phyloP scores from a whole-genome alignment of 2,113 vertebrate species.

The Salvelinus namaycush region DNA sequence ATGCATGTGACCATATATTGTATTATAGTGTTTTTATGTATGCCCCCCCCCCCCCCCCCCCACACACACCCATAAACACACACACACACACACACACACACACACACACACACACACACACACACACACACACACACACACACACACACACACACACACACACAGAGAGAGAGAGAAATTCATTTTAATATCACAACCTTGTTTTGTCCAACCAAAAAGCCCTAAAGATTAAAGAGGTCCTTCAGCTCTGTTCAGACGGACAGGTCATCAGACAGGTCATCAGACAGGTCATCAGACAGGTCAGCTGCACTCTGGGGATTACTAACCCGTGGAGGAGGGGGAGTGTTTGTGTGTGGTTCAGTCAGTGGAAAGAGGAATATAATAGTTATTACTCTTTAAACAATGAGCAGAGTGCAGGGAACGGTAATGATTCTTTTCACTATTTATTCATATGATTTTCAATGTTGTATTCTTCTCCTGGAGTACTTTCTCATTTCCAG shows the following conservation, averaged over 20 bases:
- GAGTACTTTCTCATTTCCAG: not conserved
- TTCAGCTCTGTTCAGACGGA: not conserved
- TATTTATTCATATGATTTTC: not conserved
- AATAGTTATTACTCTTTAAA: not conserved
- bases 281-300: not conserved
- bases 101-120: too few species aligned
- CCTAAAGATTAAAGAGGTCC: slow-evolving; percentile 41
- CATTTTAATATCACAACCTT: slow-evolving; percentile 32
- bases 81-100: too few species aligned
- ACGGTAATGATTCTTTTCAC: not conserved
- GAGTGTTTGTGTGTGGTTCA: not conserved
- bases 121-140: too few species aligned
- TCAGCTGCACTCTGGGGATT: slow-evolving; percentile 51
- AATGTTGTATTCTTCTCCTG: not conserved
- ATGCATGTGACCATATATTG: not conserved
- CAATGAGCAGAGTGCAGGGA: too few species aligned
- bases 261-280: not conserved
- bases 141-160: too few species aligned
- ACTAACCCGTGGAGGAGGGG: not conserved
- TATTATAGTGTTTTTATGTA: not conserved
- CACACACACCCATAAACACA: too few species aligned
- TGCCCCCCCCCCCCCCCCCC: not conserved
- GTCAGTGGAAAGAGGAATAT: not conserved
- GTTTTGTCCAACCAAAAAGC: slow-evolving; percentile 29
- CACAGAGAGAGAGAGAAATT: too few species aligned